Evolutionary conservation across 2,797 vertebrate species (phyloP).

Genomic region (Tenualosa ilisha): DNA sequence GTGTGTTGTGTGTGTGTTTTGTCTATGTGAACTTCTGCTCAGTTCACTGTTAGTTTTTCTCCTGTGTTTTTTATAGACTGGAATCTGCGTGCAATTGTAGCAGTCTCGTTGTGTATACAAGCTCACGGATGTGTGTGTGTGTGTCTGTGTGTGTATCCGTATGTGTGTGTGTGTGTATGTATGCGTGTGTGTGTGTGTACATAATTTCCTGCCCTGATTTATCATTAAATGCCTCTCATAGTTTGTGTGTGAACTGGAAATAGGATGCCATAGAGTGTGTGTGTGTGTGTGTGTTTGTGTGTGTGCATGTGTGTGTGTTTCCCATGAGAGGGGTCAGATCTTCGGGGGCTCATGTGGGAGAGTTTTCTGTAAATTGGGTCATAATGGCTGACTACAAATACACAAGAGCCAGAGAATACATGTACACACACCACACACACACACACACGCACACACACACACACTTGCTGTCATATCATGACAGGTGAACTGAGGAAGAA

Average conservation of each 20-base stretch:
- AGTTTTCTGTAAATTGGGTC: neutral
- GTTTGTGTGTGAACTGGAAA: neutral
- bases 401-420: neutral
- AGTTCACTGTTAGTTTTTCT: neutral
- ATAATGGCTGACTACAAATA: neutral
- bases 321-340: neutral
- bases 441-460: neutral
- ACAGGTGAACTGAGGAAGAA: neutral
- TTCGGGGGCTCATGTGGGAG: neutral
- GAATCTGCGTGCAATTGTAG: neutral
- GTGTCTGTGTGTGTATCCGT: slow-evolving; percentile 9
- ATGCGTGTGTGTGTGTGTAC: neutral
- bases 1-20: neutral
- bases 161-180: slow-evolving; percentile 7
- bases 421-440: neutral
- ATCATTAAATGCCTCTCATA: neutral
- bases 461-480: neutral
- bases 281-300: neutral
- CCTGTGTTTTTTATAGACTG: neutral
- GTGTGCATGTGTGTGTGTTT: neutral
- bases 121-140: slow-evolving; percentile 12
- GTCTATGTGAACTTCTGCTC: neutral
- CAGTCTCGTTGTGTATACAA: neutral
- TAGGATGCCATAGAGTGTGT: neutral
- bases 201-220: slow-evolving; percentile 30